These are phyloP conservation scores for Lasioglossum marginatum DNA, from an alignment of 2,888 invertebrate species.

Conservation along the genomic window DNA sequence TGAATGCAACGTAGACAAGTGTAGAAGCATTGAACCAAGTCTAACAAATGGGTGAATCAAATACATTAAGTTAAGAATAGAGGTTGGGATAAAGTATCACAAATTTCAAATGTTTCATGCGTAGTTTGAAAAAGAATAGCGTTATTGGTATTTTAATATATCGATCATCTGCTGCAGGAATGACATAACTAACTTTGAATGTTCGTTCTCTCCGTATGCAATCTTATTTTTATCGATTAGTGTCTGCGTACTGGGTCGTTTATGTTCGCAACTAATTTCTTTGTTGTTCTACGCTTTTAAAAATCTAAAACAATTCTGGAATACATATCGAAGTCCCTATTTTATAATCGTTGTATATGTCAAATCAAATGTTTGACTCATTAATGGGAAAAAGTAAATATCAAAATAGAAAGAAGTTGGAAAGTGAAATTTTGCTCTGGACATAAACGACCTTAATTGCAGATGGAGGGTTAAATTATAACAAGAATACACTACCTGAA, in stretches of 20 bases:
- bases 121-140: not conserved
- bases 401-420: not conserved
- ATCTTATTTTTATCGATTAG: not conserved
- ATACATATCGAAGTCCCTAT: not conserved
- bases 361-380: not conserved
- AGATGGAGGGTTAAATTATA: not conserved
- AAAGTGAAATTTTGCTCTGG: too few relatives aligned
- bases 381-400: not conserved
- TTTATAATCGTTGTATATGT: not conserved
- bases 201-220: rapidly evolving
- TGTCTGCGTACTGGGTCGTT: too few relatives aligned
- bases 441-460: not conserved
- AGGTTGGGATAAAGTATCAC: not conserved
- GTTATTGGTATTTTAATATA: not conserved
- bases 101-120: not conserved
- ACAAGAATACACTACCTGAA: not conserved
- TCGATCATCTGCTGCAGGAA: not conserved
- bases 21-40: not conserved
- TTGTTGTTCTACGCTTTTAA: not conserved
- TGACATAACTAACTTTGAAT: not conserved
- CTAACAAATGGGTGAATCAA: not conserved
- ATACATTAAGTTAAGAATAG: not conserved
- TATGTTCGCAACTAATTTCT: not conserved
- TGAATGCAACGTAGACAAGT: not conserved
- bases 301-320: not conserved